A percentile compares a stretch with the other conserved stretches of the same genome.
Conservation (phyloP, 1,140 invertebrate genomes). For the Bombus terrestris region DNA sequence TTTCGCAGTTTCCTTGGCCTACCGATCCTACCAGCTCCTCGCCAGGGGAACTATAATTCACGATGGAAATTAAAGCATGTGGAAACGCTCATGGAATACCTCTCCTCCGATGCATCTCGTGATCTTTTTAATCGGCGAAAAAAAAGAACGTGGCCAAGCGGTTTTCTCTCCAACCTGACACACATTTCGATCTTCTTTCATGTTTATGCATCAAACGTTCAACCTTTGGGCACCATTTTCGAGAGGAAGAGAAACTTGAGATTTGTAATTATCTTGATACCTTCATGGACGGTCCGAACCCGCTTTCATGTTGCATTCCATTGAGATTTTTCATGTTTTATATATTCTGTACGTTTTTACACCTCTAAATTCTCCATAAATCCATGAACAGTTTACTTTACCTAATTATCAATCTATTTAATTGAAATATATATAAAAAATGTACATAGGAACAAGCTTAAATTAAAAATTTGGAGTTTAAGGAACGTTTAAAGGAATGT, state of each 20-base stretch:
- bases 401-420: too few species aligned
- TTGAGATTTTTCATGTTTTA: background rate
- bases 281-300: background rate
- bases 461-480: too few species aligned
- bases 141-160: background rate
- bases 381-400: too few species aligned
- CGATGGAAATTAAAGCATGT: constrained; percentile 33
- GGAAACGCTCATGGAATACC: constrained; percentile 1
- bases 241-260: background rate
- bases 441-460: too few species aligned
- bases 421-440: too few species aligned
- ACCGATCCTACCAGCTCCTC: constrained; percentile 49
- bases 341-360: too few species aligned
- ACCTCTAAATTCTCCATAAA: too few species aligned
- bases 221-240: background rate
- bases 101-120: background rate
- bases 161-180: constrained; percentile 16
- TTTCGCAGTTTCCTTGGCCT: constrained; percentile 72
- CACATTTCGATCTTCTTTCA: background rate
- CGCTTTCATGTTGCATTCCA: background rate
- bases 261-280: background rate
- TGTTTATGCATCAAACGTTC: background rate
- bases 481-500: too few species aligned
- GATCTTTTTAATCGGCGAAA: background rate
- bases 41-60: constrained; percentile 27